These are phyloP conservation scores for Epicampocera succincta DNA, from an alignment of 2,888 invertebrate species.

Conservation along the genomic window DNA sequence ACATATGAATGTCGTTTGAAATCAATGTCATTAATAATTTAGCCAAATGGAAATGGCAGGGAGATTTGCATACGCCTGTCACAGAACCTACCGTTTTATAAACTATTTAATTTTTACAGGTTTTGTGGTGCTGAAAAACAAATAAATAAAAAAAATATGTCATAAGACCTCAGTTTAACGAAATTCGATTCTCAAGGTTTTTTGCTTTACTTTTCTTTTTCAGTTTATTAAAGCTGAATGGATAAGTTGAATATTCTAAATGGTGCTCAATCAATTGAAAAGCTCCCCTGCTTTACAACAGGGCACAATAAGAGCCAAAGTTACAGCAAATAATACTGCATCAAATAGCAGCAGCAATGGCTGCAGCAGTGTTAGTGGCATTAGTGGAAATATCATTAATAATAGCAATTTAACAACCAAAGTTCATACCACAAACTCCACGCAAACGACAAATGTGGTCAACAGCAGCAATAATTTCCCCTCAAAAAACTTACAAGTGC, in stretches of 20 bases:
- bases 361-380: neutral
- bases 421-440: conserved; percentile 64
- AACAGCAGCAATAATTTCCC: conserved; percentile 52
- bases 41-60: neutral
- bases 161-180: conserved; percentile 34
- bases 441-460: conserved; percentile 66
- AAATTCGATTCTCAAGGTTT: neutral
- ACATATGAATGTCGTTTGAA: too few relatives aligned
- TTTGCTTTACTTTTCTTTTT: conserved; percentile 14
- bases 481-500: conserved; percentile 65
- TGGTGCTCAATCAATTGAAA: conserved; percentile 67
- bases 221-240: conserved; percentile 22
- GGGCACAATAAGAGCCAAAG: conserved; percentile 61
- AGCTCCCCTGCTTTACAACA: conserved; percentile 57
- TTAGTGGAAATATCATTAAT: conserved; percentile 32
- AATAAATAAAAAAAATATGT: conserved; percentile 17
- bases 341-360: conserved; percentile 31
- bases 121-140: conserved; percentile 23
- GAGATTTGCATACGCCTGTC: too few relatives aligned
- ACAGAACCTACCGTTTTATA: conserved; percentile 24
- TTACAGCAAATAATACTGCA: conserved; percentile 38
- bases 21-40: conserved; percentile 24
- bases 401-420: conserved; percentile 56
- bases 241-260: conserved; percentile 59
- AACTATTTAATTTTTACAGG: conserved; percentile 6